Percentiles rank a stretch among this genome's conserved stretches.
Conservation (phyloP, 2,888 invertebrate species). For the Mactromeris polynyma region DNA sequence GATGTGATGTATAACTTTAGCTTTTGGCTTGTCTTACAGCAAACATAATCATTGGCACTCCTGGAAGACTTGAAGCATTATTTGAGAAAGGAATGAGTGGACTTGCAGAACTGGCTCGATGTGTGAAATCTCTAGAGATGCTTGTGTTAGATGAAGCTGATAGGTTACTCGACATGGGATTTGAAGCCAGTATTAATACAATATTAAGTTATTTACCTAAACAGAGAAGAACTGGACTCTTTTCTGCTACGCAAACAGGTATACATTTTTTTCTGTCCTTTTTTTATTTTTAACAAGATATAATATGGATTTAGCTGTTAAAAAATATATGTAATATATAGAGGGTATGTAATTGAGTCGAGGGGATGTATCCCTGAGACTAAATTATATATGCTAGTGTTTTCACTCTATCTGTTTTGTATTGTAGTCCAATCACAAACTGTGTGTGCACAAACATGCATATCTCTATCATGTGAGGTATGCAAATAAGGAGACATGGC, state of each 20-base stretch:
- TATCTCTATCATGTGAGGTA: too few species aligned
- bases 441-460: too few species aligned
- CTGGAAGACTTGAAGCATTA: conserved; percentile 96
- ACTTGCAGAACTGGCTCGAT: conserved; percentile 89
- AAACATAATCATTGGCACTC: conserved; percentile 97
- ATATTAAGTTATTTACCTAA: conserved; percentile 97
- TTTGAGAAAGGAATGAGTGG: conserved; percentile 82
- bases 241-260: conserved; percentile 98
- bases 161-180: conserved; percentile 96
- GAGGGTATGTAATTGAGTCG: too few species aligned
- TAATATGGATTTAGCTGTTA: too few species aligned
- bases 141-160: conserved; percentile 99
- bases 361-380: too few species aligned
- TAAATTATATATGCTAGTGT: too few species aligned
- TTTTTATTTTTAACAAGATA: background rate
- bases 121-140: conserved; percentile 93
- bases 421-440: too few species aligned
- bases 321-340: too few species aligned
- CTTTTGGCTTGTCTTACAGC: too few species aligned
- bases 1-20: too few species aligned
- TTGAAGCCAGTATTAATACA: conserved; percentile 93
- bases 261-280: background rate
- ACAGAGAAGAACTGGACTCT: conserved; percentile 97
- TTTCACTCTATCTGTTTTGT: too few species aligned
- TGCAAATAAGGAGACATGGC: too few species aligned